Conservation (phyloP, 1,140 invertebrate genomes). For the Dermatophagoides farinae region DNA sequence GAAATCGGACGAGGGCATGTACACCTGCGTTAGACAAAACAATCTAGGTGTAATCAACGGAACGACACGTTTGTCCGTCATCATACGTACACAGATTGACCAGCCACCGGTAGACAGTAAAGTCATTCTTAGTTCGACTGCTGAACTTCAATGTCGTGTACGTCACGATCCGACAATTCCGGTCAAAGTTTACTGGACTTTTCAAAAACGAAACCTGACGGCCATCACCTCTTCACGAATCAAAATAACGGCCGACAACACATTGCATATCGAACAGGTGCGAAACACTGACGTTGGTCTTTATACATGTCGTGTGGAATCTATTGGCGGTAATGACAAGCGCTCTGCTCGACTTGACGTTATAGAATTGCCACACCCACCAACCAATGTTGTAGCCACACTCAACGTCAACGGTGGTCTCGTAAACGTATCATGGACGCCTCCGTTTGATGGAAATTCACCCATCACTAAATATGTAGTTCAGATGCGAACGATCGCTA, state of each 20-base stretch:
- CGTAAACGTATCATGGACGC: constrained; percentile 80
- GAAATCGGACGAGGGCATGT: constrained; percentile 9
- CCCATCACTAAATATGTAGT: constrained; percentile 80
- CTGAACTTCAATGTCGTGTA: constrained; percentile 73
- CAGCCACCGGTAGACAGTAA: constrained; percentile 67
- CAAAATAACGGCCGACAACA: constrained; percentile 27
- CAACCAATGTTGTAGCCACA: constrained; percentile 56
- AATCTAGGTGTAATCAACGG: constrained; percentile 13
- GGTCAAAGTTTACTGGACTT: constrained; percentile 76
- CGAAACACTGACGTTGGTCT: constrained; percentile 30
- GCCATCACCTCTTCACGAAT: constrained; percentile 16
- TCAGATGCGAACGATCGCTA: constrained; percentile 43
- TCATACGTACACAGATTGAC: constrained; percentile 69
- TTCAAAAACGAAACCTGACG: constrained; percentile 27
- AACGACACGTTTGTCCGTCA: constrained; percentile 15
- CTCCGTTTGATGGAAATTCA: constrained; percentile 90
- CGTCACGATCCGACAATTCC: constrained; percentile 73
- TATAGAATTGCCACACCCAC: constrained; percentile 79
- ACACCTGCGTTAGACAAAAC: constrained; percentile 12
- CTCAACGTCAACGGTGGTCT: constrained; percentile 28
- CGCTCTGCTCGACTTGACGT: constrained; percentile 59
- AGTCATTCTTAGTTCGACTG: constrained; percentile 68
- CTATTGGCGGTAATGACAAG: constrained; percentile 75
- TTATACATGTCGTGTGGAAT: constrained; percentile 43
- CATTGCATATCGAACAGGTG: constrained; percentile 28